Base-by-base conservation (phyloP, 2,888 invertebrate genomes). In the Dilophus febrilis region DNA sequence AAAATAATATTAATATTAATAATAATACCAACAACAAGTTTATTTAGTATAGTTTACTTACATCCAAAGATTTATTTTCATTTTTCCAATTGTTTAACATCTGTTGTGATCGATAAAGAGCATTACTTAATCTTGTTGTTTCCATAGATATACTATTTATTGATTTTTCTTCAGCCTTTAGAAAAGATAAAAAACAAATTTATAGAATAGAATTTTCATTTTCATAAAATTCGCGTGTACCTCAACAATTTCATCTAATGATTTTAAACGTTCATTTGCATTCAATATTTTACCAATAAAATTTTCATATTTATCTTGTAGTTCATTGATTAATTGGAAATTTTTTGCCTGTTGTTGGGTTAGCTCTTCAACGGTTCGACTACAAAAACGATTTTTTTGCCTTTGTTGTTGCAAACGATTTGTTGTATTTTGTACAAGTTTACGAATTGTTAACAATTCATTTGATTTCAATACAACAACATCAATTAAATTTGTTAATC, bases 181-280 rank as follows among this genome's bases (percentile, higher is more conserved):
- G 4, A 29, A 4, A 8, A 29, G 4, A n/a, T 29, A n/a, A 29
- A 29, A 29, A 4, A n/a, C n/a, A n/a, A n/a, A n/a, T n/a, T n/a
- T n/a, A n/a, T n/a, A n/a, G n/a, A n/a, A n/a, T n/a, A n/a, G n/a
- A n/a, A n/a, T n/a, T n/a, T n/a, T n/a, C n/a, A n/a, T n/a, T n/a
- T n/a, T n/a, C n/a, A n/a, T n/a, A n/a, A n/a, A n/a, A n/a, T n/a
- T n/a, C n/a, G n/a, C n/a, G n/a, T n/a, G n/a, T 35, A 36, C 36
- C 35, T 56, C 54, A 40, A 56, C 54, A 49, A 63, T 51, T 37
- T 63, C 61, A 14, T 63, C 60, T 1, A 63, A 46, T 17, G 59
- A 50, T 27, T 52, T 52, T 5, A 63, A 46, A 0, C 63, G 51
- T 45, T 62, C 57, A 33, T 54, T 53, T 3, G 61, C 54, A 41